Conservation (phyloP, 1,140 invertebrate genomes). For the Zaprionus kolodkinae region DNA sequence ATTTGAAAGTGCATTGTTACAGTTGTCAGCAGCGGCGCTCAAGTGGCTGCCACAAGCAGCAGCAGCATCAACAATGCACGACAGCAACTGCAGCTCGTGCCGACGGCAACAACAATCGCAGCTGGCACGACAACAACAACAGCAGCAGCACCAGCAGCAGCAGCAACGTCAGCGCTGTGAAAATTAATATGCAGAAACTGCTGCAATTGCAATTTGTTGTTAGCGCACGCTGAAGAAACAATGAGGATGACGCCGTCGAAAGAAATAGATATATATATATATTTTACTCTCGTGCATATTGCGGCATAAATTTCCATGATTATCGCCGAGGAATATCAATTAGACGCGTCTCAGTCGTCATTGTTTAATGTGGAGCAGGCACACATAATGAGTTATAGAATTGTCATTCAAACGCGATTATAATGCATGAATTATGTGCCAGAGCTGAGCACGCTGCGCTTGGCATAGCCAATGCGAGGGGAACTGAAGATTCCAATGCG, state of each 20-base stretch:
- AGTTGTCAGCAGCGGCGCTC: slow-evolving; percentile 65
- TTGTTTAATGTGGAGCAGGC: slow-evolving; percentile 73
- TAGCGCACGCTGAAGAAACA: slow-evolving; percentile 56
- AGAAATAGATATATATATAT: slow-evolving; percentile 55
- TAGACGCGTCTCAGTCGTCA: slow-evolving; percentile 42
- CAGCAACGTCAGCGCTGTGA: slow-evolving; percentile 64
- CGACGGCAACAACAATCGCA: slow-evolving; percentile 22
- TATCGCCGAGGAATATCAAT: slow-evolving; percentile 74
- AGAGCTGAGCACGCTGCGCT: slow-evolving; percentile 26
- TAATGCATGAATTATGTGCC: slow-evolving; percentile 56
- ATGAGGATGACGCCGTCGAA: slow-evolving; percentile 52
- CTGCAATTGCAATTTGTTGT: slow-evolving; percentile 79
- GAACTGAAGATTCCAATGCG: neutral
- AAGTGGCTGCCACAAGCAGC: slow-evolving; percentile 50
- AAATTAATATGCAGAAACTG: slow-evolving; percentile 80
- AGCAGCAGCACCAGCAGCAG: slow-evolving; percentile 25
- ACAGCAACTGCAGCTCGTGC: slow-evolving; percentile 45
- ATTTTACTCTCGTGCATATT: slow-evolving; percentile 71
- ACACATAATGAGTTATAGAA: slow-evolving; percentile 75
- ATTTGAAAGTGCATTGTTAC: slow-evolving; percentile 81
- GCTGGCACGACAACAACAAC: slow-evolving; percentile 28
- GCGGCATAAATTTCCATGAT: slow-evolving; percentile 73
- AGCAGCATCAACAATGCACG: slow-evolving; percentile 10
- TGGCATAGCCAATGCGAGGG: slow-evolving; percentile 46
- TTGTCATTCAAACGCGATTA: slow-evolving; percentile 49